phyloP scores from a whole-genome alignment of 2,797 vertebrate genomes.

The Botia kubotai region DNA sequence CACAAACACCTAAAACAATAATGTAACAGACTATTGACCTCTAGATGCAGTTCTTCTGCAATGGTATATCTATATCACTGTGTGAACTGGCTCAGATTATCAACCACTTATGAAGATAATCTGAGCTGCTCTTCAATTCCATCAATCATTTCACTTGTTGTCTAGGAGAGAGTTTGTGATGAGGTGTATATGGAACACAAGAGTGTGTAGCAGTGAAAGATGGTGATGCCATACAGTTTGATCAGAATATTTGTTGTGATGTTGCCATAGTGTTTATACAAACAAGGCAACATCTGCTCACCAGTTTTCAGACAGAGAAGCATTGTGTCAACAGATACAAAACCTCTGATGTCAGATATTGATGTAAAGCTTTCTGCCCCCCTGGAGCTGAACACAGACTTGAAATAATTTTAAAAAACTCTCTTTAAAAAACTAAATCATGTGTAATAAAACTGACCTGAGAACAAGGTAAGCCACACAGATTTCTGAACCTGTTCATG shows the following conservation, averaged over 20 bases:
- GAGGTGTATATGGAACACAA: too few relatives aligned
- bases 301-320: slow-evolving; percentile 34
- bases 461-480: not conserved
- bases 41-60: too few relatives aligned
- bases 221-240: not conserved
- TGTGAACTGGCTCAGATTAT: too few relatives aligned
- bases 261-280: slow-evolving; percentile 49
- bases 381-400: not conserved
- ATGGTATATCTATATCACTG: too few relatives aligned
- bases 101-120: too few relatives aligned
- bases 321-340: slow-evolving; percentile 41
- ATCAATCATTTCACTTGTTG: too few relatives aligned
- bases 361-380: slow-evolving; percentile 22
- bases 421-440: not conserved
- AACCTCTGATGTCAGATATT: slow-evolving; percentile 17
- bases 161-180: not conserved
- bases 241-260: slow-evolving; percentile 54
- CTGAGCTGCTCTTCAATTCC: too few relatives aligned
- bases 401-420: not conserved
- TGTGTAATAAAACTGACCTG: not conserved
- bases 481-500: not conserved
- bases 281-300: slow-evolving; percentile 55
- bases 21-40: too few relatives aligned
- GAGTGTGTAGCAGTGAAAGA: not conserved
- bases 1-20: too few relatives aligned